Base-by-base conservation (phyloP, 2,888 invertebrate species). In the Muschampia plurimacula region DNA sequence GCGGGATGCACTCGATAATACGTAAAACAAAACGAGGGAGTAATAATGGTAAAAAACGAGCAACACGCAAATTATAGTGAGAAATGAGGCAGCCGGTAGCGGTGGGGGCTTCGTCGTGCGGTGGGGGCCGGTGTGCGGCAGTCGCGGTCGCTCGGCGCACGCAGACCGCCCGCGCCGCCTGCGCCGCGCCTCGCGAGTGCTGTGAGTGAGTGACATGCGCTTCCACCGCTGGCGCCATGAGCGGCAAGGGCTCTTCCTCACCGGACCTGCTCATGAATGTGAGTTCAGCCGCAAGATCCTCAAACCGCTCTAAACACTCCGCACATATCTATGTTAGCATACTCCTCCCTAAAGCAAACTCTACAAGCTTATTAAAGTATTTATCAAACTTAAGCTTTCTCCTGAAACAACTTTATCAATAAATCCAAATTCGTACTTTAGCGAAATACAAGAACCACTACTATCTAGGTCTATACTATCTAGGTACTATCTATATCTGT, bases 1-100 rank as follows among this genome's bases (percentile, higher is more conserved):
- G n/a, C n/a, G n/a, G n/a, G 94, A 93, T 94, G 94, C 93, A 93
- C 92, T 93, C 93, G 93, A 93, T 93, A 93, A 93, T 92, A 92
- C 93, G 93, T 93, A 92, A 93, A 94, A 93, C 93, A 93, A 93
- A 93, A 93, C 94, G 93, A 92, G 94, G 93, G 91, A 92, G 93
- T 93, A 93, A 93, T 94, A 93, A 94, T 93, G 92, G 92, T 93
- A 93, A 94, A 94, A 94, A 94, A 94, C 93, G 92, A 93, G 89
- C 91, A 91, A 82, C 93, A 94, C 94, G 94, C 93, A 94, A 94
- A 94, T 94, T 94, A 94, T 93, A 93, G 93, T 94, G 94, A 93
- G 94, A 94, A 94, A 93, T 92, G 92, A 92, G 93, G 91, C 92
- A 93, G 92, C 91, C 93, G 93, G 93, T 93, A 93, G 94, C 93